Base-by-base conservation (phyloP, 2,797 vertebrate genomes). In the Erpetoichthys calabaricus region DNA sequence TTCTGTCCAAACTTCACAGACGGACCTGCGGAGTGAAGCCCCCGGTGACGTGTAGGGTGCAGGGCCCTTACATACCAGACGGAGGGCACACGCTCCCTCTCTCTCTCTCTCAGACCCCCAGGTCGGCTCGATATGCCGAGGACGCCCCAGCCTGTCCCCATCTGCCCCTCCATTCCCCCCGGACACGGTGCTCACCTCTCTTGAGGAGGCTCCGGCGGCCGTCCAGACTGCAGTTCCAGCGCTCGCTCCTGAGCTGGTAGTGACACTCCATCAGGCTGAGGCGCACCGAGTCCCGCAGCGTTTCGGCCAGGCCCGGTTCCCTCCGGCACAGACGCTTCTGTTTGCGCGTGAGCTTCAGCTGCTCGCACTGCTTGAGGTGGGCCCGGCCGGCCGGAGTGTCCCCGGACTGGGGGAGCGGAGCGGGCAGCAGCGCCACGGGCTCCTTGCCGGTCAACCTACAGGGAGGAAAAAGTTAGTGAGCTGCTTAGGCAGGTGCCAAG, bases 201-300 rank as follows among this genome's bases (percentile, higher is more conserved):
- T 98, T 97, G 60, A 99, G 81, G 56, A 99, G 89, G 61, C 90
- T 90, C 0, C 83, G 89, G 6, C 93, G 79, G 25, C 93, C 96
- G 62, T 97, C 92, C 81, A 97, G 77, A 57, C 91, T 97, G 79
- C 96, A 99, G 77, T 98, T 98, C 96, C 96, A 99, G 74, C 96
- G 92, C 74, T 99, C 96, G 0, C 85, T 89, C 60, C 88, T 86
- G 67, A 98, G 94, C 70, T 99, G 96, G 65, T 91, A 90, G 57
- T 92, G 91, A 66, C 96, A 99, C 73, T 99, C 96, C 3, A 92
- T 63, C 56, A 94, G 70, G 47, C 95, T 89, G 3, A 99, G 86
- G 47, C 91, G 89, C 62, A 93, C 83, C 0, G 94, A 94, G 3
- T 98, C 96, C 41, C 89, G 79, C 63, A 99, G 74, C 3, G 91